Base-by-base conservation (phyloP, 1,140 invertebrate species). In the Brachionus koreanus region DNA sequence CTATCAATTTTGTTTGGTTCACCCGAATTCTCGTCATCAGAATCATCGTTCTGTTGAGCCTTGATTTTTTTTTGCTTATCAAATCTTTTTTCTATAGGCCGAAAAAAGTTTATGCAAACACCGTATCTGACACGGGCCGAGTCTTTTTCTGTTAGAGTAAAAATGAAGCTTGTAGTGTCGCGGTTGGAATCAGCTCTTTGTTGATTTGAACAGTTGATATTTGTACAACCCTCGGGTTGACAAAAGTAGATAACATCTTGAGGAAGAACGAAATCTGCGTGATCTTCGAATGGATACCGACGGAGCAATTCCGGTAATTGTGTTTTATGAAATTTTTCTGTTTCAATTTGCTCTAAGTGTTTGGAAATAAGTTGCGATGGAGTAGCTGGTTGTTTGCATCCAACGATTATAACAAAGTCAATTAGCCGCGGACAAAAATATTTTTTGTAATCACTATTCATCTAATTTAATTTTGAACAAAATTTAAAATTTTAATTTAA, bases 231-330 rank as follows among this genome's bases (percentile, higher is more conserved):
- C 90, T 99, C 98, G 0, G 98, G 98, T 89, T 99, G 98, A 87
- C 98, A 99, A 89, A 99, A 99, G 87, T 97, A 98, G 6, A 98
- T 96, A 91, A 99, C 97, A 89, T 99, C 97, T 85, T 96, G 89
- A 0, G 97, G 96, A 83, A 99, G 89, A 0, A 94, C 93, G 89
- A 99, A 99, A 89, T 99, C 98, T 86, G 88, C 87, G 88, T 99
- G 97, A 89, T 99, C 97, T 83, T 97, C 94, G 6, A 95, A 91
- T 0, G 97, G 97, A 89, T 98, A 99, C n/a, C 97, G 91, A 39
- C 96, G 85, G 13, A 89, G 83, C 25, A 89, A 83, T 69, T 89
- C 87, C 19, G 88, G 88, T 6, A 87, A 87, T 82, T 88, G 88
- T 6, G 87, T 88, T 87, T 35, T 85, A 85, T 67, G 52, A 46